Evolutionary conservation across 1,140 invertebrate genomes (phyloP).

Genomic region (Asobara japonica): DNA sequence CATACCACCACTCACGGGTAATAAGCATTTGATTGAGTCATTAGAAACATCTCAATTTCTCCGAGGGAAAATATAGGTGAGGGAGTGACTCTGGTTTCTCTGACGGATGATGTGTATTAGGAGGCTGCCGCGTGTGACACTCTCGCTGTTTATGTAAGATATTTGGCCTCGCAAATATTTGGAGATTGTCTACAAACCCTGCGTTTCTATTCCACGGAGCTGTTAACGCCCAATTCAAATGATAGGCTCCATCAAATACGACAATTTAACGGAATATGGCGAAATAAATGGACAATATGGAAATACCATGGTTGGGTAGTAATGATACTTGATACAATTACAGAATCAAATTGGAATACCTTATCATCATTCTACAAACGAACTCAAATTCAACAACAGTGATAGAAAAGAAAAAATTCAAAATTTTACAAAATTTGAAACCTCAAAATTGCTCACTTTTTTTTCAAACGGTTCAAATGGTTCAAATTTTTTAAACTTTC

Average conservation of each 20-base stretch:
- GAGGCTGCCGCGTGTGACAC: conserved; percentile 50
- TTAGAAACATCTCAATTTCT: conserved; percentile 26
- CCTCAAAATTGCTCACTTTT: too few relatives aligned
- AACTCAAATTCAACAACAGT: too few relatives aligned
- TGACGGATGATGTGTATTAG: conserved; percentile 34
- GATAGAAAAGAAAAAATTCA: too few relatives aligned
- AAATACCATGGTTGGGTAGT: too few relatives aligned
- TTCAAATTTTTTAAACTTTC: too few relatives aligned
- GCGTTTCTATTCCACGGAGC: conserved; percentile 2
- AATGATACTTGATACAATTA: too few relatives aligned
- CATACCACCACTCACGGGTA: neutral
- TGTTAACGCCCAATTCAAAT: conserved; percentile 13
- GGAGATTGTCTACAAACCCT: conserved; percentile 66
- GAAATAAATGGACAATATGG: too few relatives aligned
- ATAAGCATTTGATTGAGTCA: conserved; percentile 18
- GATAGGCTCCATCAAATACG: conserved; percentile 48
- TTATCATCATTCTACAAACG: too few relatives aligned
- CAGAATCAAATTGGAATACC: too few relatives aligned
- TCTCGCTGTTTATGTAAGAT: conserved; percentile 66
- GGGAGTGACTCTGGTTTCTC: conserved; percentile 17
- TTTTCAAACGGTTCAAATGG: too few relatives aligned
- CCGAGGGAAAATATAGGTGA: neutral
- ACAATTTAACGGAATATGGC: neutral
- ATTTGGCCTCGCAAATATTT: conserved; percentile 68
- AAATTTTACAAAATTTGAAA: too few relatives aligned